A percentile compares a stretch with the other conserved stretches of the same genome.
phyloP scores from a whole-genome alignment of 1,140 invertebrate genomes.

The Metopolophium dirhodum region DNA sequence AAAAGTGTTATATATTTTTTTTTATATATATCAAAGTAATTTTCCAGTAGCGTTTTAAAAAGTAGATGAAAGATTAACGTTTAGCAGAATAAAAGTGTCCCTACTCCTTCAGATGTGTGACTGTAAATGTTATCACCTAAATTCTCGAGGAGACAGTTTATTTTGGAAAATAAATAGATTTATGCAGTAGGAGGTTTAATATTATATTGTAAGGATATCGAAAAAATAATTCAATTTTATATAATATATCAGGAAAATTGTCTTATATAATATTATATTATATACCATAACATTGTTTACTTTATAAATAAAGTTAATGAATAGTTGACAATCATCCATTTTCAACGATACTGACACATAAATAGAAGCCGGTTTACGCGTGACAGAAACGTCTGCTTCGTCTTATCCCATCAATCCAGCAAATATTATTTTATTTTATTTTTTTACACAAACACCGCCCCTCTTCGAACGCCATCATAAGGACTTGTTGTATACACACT shows the following conservation, averaged over 20 bases:
- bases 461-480: background rate
- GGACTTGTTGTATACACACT: background rate
- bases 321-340: constrained; percentile 16
- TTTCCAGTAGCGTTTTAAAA: background rate
- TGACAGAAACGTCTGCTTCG: background rate
- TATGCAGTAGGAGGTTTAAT: background rate
- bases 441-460: background rate
- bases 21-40: background rate
- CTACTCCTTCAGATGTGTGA: background rate
- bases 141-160: background rate
- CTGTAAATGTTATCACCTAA: background rate
- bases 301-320: constrained; percentile 20
- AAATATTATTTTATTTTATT: background rate
- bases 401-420: constrained; percentile 22
- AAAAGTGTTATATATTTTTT: background rate
- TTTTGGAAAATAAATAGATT: background rate
- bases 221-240: background rate
- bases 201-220: background rate
- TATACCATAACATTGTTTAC: constrained; percentile 25
- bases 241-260: background rate
- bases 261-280: constrained; percentile 5
- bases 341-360: background rate
- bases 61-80: background rate
- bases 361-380: background rate
- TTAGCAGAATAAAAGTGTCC: background rate